Evolutionary conservation across 2,797 vertebrate species (phyloP).

Genomic region (Sternotherus odoratus): DNA sequence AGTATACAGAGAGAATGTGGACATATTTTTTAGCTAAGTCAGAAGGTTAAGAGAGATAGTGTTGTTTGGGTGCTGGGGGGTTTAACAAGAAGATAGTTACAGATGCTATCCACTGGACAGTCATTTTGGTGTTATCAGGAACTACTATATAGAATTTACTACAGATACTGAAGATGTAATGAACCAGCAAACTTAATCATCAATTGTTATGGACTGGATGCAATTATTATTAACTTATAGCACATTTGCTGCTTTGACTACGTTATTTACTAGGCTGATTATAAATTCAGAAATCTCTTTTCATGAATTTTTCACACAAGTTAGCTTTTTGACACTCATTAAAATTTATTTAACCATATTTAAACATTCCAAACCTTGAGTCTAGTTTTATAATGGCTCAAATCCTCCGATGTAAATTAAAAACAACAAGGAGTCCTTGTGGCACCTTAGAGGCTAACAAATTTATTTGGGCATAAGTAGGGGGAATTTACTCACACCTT

Average conservation of each 20-base stretch:
- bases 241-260: constrained; percentile 8
- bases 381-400: neutral
- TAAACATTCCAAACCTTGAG: constrained; percentile 7
- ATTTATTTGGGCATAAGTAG: no score
- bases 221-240: constrained; percentile 37
- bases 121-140: neutral
- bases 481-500: no score
- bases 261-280: constrained; percentile 41
- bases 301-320: neutral
- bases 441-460: no score
- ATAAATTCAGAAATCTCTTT: constrained; percentile 19
- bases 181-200: neutral
- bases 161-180: neutral
- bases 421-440: no score
- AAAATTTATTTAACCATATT: neutral
- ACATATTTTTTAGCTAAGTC: constrained; percentile 1
- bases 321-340: neutral
- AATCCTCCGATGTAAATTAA: neutral
- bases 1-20: neutral
- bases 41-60: neutral
- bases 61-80: neutral
- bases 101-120: constrained; percentile 19
- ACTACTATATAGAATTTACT: neutral
- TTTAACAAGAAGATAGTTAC: constrained; percentile 11
- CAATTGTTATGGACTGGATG: constrained; percentile 24